A percentile compares a stretch with the other conserved stretches of the same genome.
Conservation (phyloP, 2,797 vertebrate species). For the Euthynnus affinis region DNA sequence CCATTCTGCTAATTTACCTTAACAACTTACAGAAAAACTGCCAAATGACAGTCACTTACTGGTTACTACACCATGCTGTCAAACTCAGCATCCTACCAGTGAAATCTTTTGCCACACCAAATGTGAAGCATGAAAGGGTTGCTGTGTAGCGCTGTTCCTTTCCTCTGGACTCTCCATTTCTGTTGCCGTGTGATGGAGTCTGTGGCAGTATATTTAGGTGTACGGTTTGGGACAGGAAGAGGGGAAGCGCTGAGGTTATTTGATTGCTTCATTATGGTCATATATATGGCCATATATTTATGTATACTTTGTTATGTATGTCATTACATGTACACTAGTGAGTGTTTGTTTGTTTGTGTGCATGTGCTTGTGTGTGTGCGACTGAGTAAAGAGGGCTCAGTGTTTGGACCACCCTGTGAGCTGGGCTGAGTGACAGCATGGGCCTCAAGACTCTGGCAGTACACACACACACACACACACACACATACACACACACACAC, state of each 20-base stretch:
- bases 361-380: slow-evolving; percentile 43
- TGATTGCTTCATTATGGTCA: slow-evolving; percentile 84
- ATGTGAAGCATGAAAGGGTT: slow-evolving; percentile 67
- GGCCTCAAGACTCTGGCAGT: slow-evolving; percentile 76
- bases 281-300: slow-evolving; percentile 81
- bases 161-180: slow-evolving; percentile 42
- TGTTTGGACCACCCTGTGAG: slow-evolving; percentile 86
- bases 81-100: slow-evolving; percentile 53
- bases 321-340: slow-evolving; percentile 81
- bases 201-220: slow-evolving; percentile 73
- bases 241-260: slow-evolving; percentile 82
- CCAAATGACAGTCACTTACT: slow-evolving; percentile 47
- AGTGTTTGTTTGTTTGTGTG: slow-evolving; percentile 82
- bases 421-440: slow-evolving; percentile 83
- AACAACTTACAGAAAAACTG: neutral
- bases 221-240: slow-evolving; percentile 78
- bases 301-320: slow-evolving; percentile 84
- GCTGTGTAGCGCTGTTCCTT: slow-evolving; percentile 57
- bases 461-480: slow-evolving; percentile 50
- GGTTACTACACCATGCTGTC: slow-evolving; percentile 54
- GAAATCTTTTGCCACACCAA: slow-evolving; percentile 54
- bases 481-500: slow-evolving; percentile 46
- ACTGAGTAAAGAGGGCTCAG: slow-evolving; percentile 83
- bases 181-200: slow-evolving; percentile 53
- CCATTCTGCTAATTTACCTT: slow-evolving; percentile 12